These are phyloP conservation scores for Australoheros facetus DNA, from an alignment of 2,797 vertebrate genomes.

Conservation along the genomic window DNA sequence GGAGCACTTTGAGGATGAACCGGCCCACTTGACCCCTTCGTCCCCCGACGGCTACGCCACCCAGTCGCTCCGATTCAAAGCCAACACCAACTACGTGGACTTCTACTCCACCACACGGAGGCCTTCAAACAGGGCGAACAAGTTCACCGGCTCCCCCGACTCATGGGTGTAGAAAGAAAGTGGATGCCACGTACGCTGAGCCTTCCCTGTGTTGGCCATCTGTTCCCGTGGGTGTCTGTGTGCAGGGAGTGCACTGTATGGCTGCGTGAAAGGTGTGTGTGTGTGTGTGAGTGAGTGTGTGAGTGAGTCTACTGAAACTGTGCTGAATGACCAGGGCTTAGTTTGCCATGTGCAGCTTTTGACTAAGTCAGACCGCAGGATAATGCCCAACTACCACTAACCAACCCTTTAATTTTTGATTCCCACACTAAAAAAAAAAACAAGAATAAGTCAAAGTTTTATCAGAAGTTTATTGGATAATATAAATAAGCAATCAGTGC, in stretches of 20 bases:
- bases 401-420: neutral
- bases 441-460: neutral
- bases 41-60: slow-evolving; percentile 86
- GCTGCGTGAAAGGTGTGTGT: slow-evolving; percentile 31
- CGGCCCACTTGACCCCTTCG: slow-evolving; percentile 87
- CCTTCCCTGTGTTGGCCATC: slow-evolving; percentile 19
- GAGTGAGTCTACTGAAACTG: slow-evolving; percentile 35
- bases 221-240: slow-evolving; percentile 34
- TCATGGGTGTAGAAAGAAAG: slow-evolving; percentile 92
- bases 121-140: slow-evolving; percentile 93
- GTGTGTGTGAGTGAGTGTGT: slow-evolving; percentile 16
- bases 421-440: neutral
- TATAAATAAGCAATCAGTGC: neutral
- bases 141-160: slow-evolving; percentile 96
- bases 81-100: slow-evolving; percentile 96
- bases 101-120: slow-evolving; percentile 95
- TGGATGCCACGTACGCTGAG: slow-evolving; percentile 23
- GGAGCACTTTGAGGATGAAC: slow-evolving; percentile 91
- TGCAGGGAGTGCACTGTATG: slow-evolving; percentile 8
- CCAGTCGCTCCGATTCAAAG: slow-evolving; percentile 91
- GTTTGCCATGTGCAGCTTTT: slow-evolving; percentile 49
- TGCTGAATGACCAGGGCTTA: slow-evolving; percentile 38
- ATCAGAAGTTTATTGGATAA: neutral
- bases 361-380: slow-evolving; percentile 10
- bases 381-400: neutral